phyloP scores from a whole-genome alignment of 2,888 invertebrate genomes.

The Xanthia togata region DNA sequence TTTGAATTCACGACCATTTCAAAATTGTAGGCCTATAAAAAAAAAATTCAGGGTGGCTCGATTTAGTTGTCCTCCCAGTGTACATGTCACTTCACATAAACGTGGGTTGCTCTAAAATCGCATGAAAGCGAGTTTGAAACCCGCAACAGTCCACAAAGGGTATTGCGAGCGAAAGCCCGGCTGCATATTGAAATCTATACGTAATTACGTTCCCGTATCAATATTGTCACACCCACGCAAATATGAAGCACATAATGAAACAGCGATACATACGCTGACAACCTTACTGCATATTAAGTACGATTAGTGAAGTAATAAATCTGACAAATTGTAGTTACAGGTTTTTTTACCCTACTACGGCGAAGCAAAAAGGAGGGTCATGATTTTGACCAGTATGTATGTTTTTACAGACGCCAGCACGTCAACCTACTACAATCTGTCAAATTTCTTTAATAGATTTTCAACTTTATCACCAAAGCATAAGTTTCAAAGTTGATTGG shows the following conservation, averaged over 20 bases:
- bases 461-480: too few relatives aligned
- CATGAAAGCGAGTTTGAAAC: not conserved
- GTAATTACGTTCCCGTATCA: slow-evolving; percentile 3
- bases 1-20: too few relatives aligned
- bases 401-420: too few relatives aligned
- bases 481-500: too few relatives aligned
- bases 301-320: not conserved
- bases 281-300: not conserved
- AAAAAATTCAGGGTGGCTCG: too few relatives aligned
- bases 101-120: not conserved
- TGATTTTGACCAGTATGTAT: too few relatives aligned
- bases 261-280: not conserved
- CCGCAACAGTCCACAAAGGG: slow-evolving; percentile 3
- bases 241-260: slow-evolving; percentile 19
- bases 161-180: not conserved
- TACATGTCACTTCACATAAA: too few relatives aligned
- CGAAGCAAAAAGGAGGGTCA: too few relatives aligned
- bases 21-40: too few relatives aligned
- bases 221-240: not conserved
- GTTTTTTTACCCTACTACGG: not conserved
- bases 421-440: too few relatives aligned
- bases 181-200: slow-evolving; percentile 21
- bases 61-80: too few relatives aligned
- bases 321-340: not conserved
- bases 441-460: too few relatives aligned